A percentile compares a stretch with the other conserved stretches of the same genome.
Conservation (phyloP, 2,113 vertebrate genomes). For the Indicator maculatus region DNA sequence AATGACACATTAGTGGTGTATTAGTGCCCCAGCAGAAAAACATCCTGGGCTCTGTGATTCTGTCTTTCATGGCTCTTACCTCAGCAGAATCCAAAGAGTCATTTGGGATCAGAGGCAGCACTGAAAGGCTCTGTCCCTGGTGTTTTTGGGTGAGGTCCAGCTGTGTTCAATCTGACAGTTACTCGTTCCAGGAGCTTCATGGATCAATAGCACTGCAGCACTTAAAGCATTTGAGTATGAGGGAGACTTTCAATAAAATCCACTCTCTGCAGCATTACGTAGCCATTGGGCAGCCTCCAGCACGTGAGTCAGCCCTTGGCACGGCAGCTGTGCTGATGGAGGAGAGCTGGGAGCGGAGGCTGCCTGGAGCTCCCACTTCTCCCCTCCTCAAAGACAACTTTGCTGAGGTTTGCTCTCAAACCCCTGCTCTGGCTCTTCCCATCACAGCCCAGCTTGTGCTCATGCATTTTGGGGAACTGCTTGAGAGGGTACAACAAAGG, state of each 20-base stretch:
- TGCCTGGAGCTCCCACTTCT: not conserved
- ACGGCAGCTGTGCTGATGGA: not conserved
- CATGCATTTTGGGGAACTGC: not conserved
- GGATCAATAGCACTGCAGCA: slow-evolving; percentile 60
- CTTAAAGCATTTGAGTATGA: not conserved
- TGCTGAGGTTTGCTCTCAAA: not conserved
- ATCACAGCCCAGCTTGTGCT: rapidly evolving
- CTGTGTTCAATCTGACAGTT: not conserved
- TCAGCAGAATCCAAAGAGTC: not conserved
- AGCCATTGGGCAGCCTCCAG: slow-evolving; percentile 3
- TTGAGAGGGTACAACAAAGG: too few relatives aligned
- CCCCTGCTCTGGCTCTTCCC: not conserved
- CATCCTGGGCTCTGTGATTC: not conserved
- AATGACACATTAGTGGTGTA: rapidly evolving
- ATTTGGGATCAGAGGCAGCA: not conserved
- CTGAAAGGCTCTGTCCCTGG: not conserved
- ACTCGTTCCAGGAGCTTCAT: not conserved
- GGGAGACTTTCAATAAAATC: not conserved
- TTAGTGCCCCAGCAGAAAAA: not conserved
- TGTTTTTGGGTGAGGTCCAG: not conserved
- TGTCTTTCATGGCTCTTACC: not conserved
- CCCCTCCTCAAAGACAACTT: not conserved
- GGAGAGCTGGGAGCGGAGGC: not conserved
- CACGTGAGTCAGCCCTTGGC: slow-evolving; percentile 17
- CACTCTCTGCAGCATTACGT: slow-evolving; percentile 18